A percentile compares a stretch with the other conserved stretches of the same genome.
These are phyloP conservation scores for Murina feae DNA, from an alignment of 2,113 vertebrate genomes.

Conservation along the genomic window DNA sequence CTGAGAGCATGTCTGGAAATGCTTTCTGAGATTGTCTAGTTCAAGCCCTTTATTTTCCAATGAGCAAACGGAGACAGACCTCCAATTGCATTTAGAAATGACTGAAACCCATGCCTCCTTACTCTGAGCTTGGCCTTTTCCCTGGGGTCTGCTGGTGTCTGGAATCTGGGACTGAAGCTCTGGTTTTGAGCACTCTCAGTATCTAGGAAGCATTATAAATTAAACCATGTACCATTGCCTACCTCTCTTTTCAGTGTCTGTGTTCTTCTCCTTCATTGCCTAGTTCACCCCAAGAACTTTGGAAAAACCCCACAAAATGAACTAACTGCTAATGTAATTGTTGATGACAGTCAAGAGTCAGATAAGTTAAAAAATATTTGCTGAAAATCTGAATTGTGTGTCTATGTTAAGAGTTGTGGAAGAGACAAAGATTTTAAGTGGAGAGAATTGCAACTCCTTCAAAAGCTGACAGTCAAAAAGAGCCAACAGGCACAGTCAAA, in stretches of 20 bases:
- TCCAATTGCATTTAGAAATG: background rate
- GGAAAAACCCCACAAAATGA: background rate
- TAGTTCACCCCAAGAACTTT: background rate
- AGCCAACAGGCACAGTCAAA: background rate
- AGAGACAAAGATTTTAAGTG: background rate
- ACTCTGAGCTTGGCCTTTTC: background rate
- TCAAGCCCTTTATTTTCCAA: background rate
- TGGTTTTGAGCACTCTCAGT: background rate
- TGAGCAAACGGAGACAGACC: background rate
- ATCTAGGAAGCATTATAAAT: background rate
- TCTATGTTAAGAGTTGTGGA: background rate
- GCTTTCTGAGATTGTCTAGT: background rate
- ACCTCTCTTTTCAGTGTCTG: background rate
- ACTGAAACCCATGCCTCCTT: background rate
- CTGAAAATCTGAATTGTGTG: background rate
- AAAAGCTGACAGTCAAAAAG: background rate
- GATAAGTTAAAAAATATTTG: background rate
- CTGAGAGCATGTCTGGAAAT: background rate
- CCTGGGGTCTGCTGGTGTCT: background rate
- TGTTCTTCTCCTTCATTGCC: accelerated
- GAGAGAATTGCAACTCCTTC: background rate
- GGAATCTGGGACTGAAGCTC: background rate
- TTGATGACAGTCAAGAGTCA: background rate
- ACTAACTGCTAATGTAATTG: background rate
- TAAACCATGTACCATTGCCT: background rate